Percentiles rank a stretch among this genome's conserved stretches.
Evolutionary conservation across 2,113 vertebrate species (phyloP).

Genomic region (Melierax canorus): DNA sequence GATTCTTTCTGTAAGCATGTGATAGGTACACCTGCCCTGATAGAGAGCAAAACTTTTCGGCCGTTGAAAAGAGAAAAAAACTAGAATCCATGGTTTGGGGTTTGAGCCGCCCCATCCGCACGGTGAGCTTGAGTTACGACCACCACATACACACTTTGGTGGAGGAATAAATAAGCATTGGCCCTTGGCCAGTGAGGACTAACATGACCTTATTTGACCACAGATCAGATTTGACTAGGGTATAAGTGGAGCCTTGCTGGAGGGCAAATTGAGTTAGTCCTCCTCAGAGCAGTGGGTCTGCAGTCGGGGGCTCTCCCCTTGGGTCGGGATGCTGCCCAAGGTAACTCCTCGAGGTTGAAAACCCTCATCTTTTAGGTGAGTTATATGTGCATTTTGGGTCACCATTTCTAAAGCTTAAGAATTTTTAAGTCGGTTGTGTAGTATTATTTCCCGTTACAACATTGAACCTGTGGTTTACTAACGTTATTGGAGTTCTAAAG

Average conservation of each 20-base stretch:
- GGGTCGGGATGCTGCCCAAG: not conserved
- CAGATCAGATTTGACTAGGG: not conserved
- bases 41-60: not conserved
- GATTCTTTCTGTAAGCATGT: not conserved
- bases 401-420: not conserved
- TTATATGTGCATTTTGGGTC: not conserved
- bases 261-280: not conserved
- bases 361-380: not conserved
- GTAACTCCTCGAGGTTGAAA: not conserved
- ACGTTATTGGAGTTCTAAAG: no score
- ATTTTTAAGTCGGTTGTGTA: not conserved
- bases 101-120: fast-evolving
- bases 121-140: no score
- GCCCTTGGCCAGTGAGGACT: no score
- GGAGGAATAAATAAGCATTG: not conserved
- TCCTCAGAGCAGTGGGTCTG: not conserved
- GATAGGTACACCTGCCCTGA: no score
- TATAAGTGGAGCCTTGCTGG: not conserved
- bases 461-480: no score
- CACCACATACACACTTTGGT: not conserved
- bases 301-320: not conserved
- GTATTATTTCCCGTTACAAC: not conserved
- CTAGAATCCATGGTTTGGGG: not conserved
- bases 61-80: not conserved
- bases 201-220: not conserved